These are phyloP conservation scores for Sebastes oblongus DNA, from an alignment of 2,797 vertebrate species.

Conservation along the genomic window DNA sequence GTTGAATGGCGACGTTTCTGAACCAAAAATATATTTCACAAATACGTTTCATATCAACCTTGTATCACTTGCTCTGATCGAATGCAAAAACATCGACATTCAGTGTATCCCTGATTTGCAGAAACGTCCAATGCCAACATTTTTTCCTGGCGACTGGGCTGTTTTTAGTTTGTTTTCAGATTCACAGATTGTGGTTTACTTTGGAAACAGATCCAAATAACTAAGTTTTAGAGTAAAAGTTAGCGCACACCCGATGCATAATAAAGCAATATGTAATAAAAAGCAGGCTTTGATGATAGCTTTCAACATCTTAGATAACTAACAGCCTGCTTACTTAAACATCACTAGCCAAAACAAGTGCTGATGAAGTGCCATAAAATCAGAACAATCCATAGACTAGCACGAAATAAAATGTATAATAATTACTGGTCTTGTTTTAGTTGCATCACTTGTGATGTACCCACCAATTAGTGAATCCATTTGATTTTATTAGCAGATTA, in stretches of 20 bases:
- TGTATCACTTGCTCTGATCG: too few species aligned
- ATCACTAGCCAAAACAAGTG: not conserved
- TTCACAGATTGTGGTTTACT: not conserved
- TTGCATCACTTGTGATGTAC: not conserved
- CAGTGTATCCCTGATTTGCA: too few species aligned
- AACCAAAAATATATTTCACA: too few species aligned
- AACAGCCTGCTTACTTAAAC: not conserved
- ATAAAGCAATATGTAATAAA: not conserved
- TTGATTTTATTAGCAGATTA: constrained; percentile 44
- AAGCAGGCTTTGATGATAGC: not conserved
- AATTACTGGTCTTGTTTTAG: constrained; percentile 2
- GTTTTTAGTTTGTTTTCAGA: not conserved
- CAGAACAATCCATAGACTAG: not conserved
- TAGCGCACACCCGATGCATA: not conserved
- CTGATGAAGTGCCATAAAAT: not conserved
- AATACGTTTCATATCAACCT: too few species aligned
- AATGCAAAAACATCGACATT: too few species aligned
- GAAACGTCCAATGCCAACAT: too few species aligned
- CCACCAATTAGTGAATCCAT: constrained; percentile 37
- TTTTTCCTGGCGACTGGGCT: too few species aligned
- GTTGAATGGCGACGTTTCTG: too few species aligned
- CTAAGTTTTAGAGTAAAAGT: not conserved
- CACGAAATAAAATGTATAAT: not conserved
- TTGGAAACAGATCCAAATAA: not conserved
- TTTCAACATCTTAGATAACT: not conserved